A percentile compares a stretch with the other conserved stretches of the same genome.
Evolutionary conservation across 2,113 vertebrate species (phyloP).

Genomic region (Tamias sibiricus): DNA sequence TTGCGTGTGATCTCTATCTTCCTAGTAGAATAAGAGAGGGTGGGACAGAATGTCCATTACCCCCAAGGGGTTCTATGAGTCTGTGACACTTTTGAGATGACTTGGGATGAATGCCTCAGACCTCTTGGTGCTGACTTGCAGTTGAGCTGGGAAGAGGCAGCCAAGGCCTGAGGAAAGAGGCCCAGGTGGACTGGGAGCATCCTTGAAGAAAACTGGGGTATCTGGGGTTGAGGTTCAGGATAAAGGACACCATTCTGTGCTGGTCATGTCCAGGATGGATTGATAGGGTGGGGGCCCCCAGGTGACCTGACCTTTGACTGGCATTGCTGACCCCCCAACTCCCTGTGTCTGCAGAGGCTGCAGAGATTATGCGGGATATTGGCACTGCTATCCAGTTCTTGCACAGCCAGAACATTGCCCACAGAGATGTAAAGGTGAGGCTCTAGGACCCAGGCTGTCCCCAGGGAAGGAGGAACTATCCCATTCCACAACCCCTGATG

Average conservation of each 20-base stretch:
- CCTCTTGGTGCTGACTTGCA: not conserved
- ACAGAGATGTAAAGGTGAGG: constrained; percentile 97
- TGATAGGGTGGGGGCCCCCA: not conserved
- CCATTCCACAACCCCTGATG: not conserved
- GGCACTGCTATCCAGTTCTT: constrained; percentile 96
- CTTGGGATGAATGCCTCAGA: not conserved
- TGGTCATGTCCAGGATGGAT: not conserved
- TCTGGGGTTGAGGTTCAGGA: not conserved
- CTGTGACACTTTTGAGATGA: not conserved
- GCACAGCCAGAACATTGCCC: constrained; percentile 95
- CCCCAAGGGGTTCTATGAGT: not conserved
- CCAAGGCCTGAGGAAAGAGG: constrained; percentile 4
- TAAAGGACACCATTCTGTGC: not conserved
- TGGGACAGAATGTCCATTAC: not conserved
- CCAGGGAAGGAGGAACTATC: not conserved
- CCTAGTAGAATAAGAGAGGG: not conserved
- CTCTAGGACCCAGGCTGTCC: not conserved
- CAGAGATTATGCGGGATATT: constrained; percentile 97
- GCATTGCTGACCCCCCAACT: not conserved
- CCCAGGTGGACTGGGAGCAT: not conserved
- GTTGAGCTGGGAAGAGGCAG: not conserved
- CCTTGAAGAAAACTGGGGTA: not conserved
- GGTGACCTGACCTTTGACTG: not conserved
- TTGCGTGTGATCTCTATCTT: not conserved
- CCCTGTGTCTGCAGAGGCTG: constrained; percentile 90